phyloP scores from a whole-genome alignment of 64 coral and sea anemone genomes.

The Orbicella faveolata region DNA sequence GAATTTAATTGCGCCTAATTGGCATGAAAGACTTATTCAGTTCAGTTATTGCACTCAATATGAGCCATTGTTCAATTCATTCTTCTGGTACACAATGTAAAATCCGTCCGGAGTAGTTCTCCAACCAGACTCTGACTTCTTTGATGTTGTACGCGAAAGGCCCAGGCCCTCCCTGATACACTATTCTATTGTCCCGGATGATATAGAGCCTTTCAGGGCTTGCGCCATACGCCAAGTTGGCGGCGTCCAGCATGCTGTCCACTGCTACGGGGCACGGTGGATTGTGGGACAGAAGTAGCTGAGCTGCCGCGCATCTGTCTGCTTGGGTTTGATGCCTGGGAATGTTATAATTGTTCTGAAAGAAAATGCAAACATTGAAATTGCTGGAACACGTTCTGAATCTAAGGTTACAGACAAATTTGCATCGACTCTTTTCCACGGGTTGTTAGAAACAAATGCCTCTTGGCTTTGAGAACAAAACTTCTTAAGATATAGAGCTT shows the following conservation, averaged over 20 bases:
- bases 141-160: slow-evolving; percentile 59
- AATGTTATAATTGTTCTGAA: slow-evolving; percentile 77
- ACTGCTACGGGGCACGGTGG: slow-evolving; percentile 50
- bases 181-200: slow-evolving; percentile 46
- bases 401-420: no score
- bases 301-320: slow-evolving; percentile 59
- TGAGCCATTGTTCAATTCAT: neutral
- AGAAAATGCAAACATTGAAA: neutral
- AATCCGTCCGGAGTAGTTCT: neutral
- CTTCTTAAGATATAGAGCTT: no score
- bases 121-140: slow-evolving; percentile 64
- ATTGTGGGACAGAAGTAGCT: slow-evolving; percentile 44
- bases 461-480: no score
- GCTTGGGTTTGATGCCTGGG: slow-evolving; percentile 56
- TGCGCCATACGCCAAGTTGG: slow-evolving; percentile 79
- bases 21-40: neutral
- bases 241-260: slow-evolving; percentile 76
- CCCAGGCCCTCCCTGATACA: slow-evolving; percentile 78
- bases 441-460: no score
- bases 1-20: no score
- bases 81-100: neutral
- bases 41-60: neutral
- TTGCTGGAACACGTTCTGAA: no score
- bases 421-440: no score
- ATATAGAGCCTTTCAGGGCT: slow-evolving; percentile 77